These are phyloP conservation scores for Elaeidobius kamerunicus DNA, from an alignment of 2,888 invertebrate species.

Conservation along the genomic window DNA sequence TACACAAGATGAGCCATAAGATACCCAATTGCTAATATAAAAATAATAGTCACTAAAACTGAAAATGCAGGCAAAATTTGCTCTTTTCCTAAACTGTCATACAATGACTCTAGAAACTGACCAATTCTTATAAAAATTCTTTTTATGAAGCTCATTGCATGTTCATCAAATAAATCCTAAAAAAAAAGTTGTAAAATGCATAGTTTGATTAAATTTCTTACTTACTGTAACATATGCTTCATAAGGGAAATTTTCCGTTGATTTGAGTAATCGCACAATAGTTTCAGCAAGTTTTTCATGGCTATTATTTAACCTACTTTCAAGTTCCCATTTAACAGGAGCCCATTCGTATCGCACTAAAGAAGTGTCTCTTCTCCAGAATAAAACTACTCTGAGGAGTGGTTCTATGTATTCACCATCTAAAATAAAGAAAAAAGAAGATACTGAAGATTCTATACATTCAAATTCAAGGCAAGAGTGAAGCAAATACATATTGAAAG, in stretches of 20 bases:
- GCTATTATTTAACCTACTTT: slow-evolving; percentile 64
- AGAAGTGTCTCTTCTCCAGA: slow-evolving; percentile 86
- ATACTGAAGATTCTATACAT: no score
- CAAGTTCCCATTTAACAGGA: slow-evolving; percentile 64
- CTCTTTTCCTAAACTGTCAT: slow-evolving; percentile 70
- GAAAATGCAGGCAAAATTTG: slow-evolving; percentile 78
- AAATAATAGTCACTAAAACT: slow-evolving; percentile 70
- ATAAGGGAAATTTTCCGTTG: slow-evolving; percentile 71
- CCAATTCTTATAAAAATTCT: slow-evolving; percentile 64
- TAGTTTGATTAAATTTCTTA: slow-evolving; percentile 4
- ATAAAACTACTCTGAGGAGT: slow-evolving; percentile 75
- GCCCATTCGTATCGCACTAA: slow-evolving; percentile 91
- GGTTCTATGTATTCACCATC: slow-evolving; percentile 63
- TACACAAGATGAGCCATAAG: slow-evolving; percentile 80
- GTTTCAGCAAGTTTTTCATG: slow-evolving; percentile 69
- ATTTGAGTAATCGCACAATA: slow-evolving; percentile 66
- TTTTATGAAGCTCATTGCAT: slow-evolving; percentile 68
- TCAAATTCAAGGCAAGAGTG: no score
- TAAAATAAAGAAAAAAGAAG: slow-evolving; percentile 42
- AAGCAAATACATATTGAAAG: no score
- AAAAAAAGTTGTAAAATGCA: no score
- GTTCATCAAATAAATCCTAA: slow-evolving; percentile 76
- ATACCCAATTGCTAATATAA: slow-evolving; percentile 78
- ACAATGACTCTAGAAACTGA: slow-evolving; percentile 67
- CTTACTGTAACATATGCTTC: slow-evolving; percentile 74